These are phyloP conservation scores for Nephila pilipes DNA, from an alignment of 1,140 invertebrate genomes.

Conservation along the genomic window DNA sequence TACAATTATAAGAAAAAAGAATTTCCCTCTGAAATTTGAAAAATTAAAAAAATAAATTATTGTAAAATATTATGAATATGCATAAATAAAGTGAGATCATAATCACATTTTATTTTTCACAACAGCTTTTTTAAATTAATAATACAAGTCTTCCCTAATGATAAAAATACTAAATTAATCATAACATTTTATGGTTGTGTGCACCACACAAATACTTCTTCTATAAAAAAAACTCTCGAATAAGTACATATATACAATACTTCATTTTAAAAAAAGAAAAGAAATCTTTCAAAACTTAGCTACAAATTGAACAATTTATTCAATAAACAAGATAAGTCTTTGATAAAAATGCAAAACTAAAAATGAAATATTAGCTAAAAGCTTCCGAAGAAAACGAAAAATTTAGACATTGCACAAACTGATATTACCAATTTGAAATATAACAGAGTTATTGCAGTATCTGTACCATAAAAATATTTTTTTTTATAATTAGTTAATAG, in stretches of 20 bases:
- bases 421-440: background rate
- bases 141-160: no score
- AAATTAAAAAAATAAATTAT: no score
- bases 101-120: no score
- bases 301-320: background rate
- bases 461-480: conserved; percentile 15
- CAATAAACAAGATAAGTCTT: background rate
- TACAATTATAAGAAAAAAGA: no score
- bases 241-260: conserved; percentile 23
- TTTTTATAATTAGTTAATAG: background rate
- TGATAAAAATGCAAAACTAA: conserved; percentile 1
- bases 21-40: no score
- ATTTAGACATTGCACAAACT: background rate
- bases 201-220: background rate
- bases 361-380: background rate
- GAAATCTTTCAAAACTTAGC: background rate
- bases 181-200: background rate
- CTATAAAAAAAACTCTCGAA: background rate
- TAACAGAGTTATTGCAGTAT: background rate
- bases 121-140: no score
- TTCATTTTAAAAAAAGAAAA: background rate
- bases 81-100: no score
- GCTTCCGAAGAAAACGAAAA: background rate
- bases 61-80: no score
- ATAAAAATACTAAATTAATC: background rate